These are phyloP conservation scores for Crotalus viridis DNA, from an alignment of 2,113 vertebrate species.

Conservation along the genomic window DNA sequence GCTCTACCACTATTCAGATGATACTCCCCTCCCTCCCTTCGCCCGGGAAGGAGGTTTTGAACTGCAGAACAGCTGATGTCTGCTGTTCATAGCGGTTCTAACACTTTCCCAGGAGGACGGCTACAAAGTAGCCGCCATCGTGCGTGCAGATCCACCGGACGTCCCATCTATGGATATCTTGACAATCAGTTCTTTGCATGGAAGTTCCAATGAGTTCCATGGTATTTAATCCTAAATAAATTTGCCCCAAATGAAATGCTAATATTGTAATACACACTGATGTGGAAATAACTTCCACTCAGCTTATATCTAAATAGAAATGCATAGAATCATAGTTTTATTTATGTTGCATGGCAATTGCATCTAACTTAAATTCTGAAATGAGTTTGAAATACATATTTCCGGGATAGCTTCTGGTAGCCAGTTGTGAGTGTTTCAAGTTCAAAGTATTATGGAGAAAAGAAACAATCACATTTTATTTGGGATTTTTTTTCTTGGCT, in stretches of 20 bases:
- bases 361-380: background rate
- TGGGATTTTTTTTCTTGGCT: background rate
- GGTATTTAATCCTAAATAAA: background rate
- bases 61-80: too few species aligned
- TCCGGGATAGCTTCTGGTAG: background rate
- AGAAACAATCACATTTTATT: background rate
- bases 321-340: background rate
- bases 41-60: too few species aligned
- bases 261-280: background rate
- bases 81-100: too few species aligned
- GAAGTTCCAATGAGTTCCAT: background rate
- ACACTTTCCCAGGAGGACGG: too few species aligned
- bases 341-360: background rate
- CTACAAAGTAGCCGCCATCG: too few species aligned
- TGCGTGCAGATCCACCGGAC: too few species aligned
- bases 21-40: too few species aligned
- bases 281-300: background rate
- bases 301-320: background rate
- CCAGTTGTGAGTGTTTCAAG: rapidly evolving
- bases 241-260: background rate
- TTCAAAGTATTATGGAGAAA: background rate
- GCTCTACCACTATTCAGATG: too few species aligned
- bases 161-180: background rate
- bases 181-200: background rate
- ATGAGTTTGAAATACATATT: rapidly evolving